These are phyloP conservation scores for Colletes gigas DNA, from an alignment of 1,140 invertebrate species.

Conservation along the genomic window DNA sequence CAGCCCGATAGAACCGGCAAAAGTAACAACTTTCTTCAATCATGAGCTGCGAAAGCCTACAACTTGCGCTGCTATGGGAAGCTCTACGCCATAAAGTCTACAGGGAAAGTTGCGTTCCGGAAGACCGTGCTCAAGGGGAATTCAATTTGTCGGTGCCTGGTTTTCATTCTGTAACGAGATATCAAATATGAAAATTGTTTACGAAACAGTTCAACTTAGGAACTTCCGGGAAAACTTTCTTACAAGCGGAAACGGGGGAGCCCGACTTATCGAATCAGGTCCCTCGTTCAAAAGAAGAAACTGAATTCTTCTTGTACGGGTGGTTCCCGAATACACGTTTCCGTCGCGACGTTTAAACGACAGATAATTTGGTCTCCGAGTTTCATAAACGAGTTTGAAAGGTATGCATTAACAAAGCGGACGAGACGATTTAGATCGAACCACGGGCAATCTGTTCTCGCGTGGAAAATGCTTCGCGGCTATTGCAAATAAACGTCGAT, in stretches of 20 bases:
- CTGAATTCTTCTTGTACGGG: not conserved
- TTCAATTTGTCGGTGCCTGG: constrained; percentile 24
- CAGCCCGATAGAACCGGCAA: constrained; percentile 1
- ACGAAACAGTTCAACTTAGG: constrained; percentile 31
- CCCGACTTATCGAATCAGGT: not conserved
- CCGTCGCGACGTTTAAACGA: not conserved
- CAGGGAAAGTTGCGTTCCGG: not conserved
- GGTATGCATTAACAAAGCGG: no score
- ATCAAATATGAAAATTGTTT: constrained; percentile 45
- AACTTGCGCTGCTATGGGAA: constrained; percentile 4
- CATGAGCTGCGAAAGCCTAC: constrained; percentile 11
- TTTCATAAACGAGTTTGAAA: no score
- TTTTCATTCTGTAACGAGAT: constrained; percentile 38
- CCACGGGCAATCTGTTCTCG: not conserved
- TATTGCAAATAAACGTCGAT: constrained; percentile 5
- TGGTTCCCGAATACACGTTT: not conserved
- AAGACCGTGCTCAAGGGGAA: not conserved
- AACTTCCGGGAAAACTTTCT: not conserved
- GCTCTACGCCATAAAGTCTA: not conserved
- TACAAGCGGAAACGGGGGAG: not conserved
- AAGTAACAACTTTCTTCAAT: constrained; percentile 30
- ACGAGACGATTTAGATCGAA: no score
- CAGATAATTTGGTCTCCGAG: no score
- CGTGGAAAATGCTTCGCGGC: not conserved
- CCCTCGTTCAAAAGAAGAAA: not conserved